Evolutionary conservation across 2,113 vertebrate species (phyloP), one percentile per base, ranked within the genome.

Genomic region (Amphiprion percula): DNA sequence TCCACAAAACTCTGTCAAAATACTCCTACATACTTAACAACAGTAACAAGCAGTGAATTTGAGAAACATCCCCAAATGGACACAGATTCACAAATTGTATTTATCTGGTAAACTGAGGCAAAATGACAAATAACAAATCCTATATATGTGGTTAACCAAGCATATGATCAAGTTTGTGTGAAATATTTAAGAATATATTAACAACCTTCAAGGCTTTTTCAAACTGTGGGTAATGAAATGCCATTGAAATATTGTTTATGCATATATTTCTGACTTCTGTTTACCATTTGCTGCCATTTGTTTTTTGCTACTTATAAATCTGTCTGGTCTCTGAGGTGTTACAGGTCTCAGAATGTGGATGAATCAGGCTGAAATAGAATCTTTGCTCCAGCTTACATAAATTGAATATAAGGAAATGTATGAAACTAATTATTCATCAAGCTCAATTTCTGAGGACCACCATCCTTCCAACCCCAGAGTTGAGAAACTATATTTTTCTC

Each of bases 401-500:
- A 96, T 94, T 94, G 89, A 94, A 96, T 95, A 82, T 88, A 81
- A 80, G 91, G 90, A 90, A 82, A 82, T 86, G 84, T 84, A 88
- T 91, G 88, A 90, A 68, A 92, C 94, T 91, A 95, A 95, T 94
- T 94, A 96, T 94, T 96, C 94, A 95, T 95, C 94, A 87, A 77
- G 73, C 73, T 84, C 80, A 80, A 74, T 82, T 88, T 86, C 80
- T 53, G 61, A 70, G 69, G 75, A 87, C 58, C 15, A 92, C 92
- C 88, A 76, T 65, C 62, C 68, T n/a, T 33, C 91, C 86, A 85
- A 87, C 88, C 88, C 82, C 19, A 62, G 37, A 78, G 91, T 83
- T 87, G 85, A 92, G 88, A 90, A 23, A 56, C 21, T 28, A 19
- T 19, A 56, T 33, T 62, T 59, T 67, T 44, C 44, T 44, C 11